Evolutionary conservation across 1,140 invertebrate species (phyloP).

Genomic region (Drosophila pseudoobscura): DNA sequence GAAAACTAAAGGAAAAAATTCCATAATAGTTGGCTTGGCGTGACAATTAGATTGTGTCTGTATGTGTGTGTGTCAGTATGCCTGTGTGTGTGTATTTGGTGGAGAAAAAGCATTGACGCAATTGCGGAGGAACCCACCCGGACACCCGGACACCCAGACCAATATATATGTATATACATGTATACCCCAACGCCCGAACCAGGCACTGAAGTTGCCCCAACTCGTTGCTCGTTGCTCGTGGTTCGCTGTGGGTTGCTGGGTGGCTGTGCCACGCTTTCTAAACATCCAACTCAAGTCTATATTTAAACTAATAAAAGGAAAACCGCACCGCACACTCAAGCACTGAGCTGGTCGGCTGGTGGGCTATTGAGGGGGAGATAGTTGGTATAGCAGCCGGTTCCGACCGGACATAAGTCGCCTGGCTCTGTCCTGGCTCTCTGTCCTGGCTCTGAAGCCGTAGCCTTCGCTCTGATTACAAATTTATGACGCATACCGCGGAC

Average conservation of each 20-base stretch:
- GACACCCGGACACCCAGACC: conserved; percentile 11
- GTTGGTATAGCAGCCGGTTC: conserved; percentile 37
- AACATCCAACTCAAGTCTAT: conserved; percentile 69
- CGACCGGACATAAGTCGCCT: conserved; percentile 24
- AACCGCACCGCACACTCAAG: conserved; percentile 27
- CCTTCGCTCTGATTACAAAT: conserved; percentile 47
- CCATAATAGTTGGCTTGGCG: conserved; percentile 78
- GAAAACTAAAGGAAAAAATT: conserved; percentile 63
- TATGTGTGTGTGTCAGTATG: conserved; percentile 21
- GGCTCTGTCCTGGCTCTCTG: too few relatives aligned
- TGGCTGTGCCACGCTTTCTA: conserved; percentile 26
- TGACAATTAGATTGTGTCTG: conserved; percentile 71
- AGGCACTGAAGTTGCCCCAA: too few relatives aligned
- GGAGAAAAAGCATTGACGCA: conserved; percentile 62
- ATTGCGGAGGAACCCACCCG: conserved; percentile 64
- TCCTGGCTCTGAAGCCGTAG: neutral
- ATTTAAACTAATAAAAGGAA: conserved; percentile 79
- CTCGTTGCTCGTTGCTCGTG: too few relatives aligned
- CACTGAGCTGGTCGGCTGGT: neutral
- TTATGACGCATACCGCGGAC: conserved; percentile 43
- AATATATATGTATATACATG: too few relatives aligned
- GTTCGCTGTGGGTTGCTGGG: neutral
- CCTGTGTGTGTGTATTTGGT: conserved; percentile 28
- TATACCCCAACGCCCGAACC: too few relatives aligned
- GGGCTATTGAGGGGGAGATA: conserved; percentile 9